Evolutionary conservation across 2,888 invertebrate species (phyloP).

Genomic region (Mystacides longicornis): DNA sequence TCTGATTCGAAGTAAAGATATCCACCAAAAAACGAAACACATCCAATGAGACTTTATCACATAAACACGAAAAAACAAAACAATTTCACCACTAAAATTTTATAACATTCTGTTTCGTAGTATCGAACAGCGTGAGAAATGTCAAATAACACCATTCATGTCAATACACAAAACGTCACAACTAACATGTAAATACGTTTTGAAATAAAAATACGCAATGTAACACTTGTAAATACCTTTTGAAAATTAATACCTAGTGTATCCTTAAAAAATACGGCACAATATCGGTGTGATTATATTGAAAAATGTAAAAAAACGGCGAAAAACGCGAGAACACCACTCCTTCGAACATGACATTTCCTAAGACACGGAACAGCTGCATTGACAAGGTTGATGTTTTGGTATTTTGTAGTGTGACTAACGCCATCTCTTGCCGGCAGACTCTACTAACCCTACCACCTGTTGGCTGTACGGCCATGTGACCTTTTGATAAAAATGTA

Average conservation of each 20-base stretch:
- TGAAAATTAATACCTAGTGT: conserved; percentile 3
- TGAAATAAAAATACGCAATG: conserved; percentile 14
- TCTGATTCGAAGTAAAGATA: too few species aligned
- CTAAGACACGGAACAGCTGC: conserved; percentile 20
- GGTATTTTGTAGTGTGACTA: conserved; percentile 13
- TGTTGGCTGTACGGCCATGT: conserved; percentile 16
- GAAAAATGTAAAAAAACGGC: conserved; percentile 15
- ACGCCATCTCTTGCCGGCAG: conserved; percentile 22
- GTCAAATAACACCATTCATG: conserved; percentile 18
- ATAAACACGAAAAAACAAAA: neutral
- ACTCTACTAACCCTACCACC: conserved; percentile 15
- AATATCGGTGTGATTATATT: conserved; percentile 1
- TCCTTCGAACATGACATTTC: conserved; percentile 20
- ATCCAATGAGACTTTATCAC: neutral
- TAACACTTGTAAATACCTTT: conserved; percentile 6
- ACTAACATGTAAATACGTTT: conserved; percentile 8
- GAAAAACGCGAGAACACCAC: conserved; percentile 19
- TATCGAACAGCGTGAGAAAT: conserved; percentile 11
- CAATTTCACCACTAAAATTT: neutral
- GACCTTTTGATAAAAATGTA: conserved; percentile 1
- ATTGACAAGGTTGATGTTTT: conserved; percentile 4
- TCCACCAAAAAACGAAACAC: neutral
- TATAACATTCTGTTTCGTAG: neutral
- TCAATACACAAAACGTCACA: conserved; percentile 23
- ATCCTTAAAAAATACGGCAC: neutral